Evolutionary conservation across 2,797 vertebrate species (phyloP), one percentile per base, ranked within the genome.

Genomic region (Acrossocheilus fasciatus): DNA sequence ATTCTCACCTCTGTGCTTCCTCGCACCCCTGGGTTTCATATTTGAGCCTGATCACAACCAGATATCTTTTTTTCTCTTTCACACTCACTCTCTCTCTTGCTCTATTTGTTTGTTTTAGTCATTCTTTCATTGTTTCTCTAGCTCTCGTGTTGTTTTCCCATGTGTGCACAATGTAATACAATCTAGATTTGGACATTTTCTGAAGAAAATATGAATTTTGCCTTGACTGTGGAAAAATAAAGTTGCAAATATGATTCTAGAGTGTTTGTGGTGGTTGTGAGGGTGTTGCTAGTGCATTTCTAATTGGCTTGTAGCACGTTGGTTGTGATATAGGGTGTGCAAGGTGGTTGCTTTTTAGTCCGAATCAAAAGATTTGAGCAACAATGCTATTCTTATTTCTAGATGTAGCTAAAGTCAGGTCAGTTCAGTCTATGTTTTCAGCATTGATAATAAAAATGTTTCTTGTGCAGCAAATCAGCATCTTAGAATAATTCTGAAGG

Each of bases 61-160:
- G 54, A 78, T 62, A 62, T 74, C 80, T 70, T 17, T 68, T 54
- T 66, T 72, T 39, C 62, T 50, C 54, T 80, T 50, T 85, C 57
- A 30, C 83, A 85, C 66, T 52, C 50, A 0, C 52, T 72, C 54
- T 80, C 66, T 83, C 45, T 69, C 30, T 69, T 34, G n/a, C 26
- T 73, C 81, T 73, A 2, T 68, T 66, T 66, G 15, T 47, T 39
- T 57, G 57, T 84, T 57, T 84, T 75, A 36, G 81, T 87, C 70
- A 59, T 54, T 3, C 74, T 20, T 34, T 62, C 36, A 57, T 30
- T 79, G 34, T 43, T 57, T 81, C 78, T 20, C 6, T 6, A 50
- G 18, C n/a, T 69, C 4, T 39, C 6, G 6, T 26, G 34, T 66
- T 45, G 57, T 80, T 45, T 81, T n/a, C 43, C n/a, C 15, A 57